Base-by-base conservation (phyloP, 2,888 invertebrate species). In the Acanthococcus lagerstroemiae region DNA sequence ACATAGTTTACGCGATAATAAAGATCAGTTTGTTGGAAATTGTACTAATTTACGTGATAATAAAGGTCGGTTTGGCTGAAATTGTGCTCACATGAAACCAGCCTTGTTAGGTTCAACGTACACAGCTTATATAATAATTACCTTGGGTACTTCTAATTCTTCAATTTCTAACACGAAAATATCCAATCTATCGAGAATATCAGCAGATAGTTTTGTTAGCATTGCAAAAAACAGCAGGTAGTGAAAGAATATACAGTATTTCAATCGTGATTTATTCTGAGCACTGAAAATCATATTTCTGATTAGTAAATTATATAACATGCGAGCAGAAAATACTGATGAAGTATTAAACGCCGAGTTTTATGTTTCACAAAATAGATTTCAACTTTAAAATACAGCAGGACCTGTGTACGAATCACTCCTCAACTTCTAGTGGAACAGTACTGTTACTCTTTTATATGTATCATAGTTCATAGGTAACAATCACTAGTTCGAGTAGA, bases 131-230 rank as follows among this genome's bases (percentile, higher is more conserved):
- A 17, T 45, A 17, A 56, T 21, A 48, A 24, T 72, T 75, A 81
- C 84, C 80, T 87, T 85, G 71, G 96, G 95, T 77, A 96, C 86
- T 78, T 89, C 87, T 71, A 95, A 79, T 77, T 94, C 93, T 78
- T 95, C 93, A 74, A 96, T 88, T 78, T 92, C 90, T 76, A 95
- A 81, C 74, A 94, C 88, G 77, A 95, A 94, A 77, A 95, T 86
- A 77, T 95, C 95, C 73, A 95, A 81, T 76, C 87, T 86, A 78
- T 95, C 94, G 72, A 95, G 83, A 74, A 95, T 87, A 76, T 91
- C 93, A 19, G 93, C 90, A 7, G 90, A 88, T 70, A 96, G 81
- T 78, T 95, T 95, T 58, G 90, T 85, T 75, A 93, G 77, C 92
- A 96, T 92, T 71, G 87, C 83, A 76, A 94, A 84, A 77, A 91